A percentile compares a stretch with the other conserved stretches of the same genome.
Evolutionary conservation across 2,113 vertebrate genomes (phyloP).

Genomic region (Corythornis cristatus): DNA sequence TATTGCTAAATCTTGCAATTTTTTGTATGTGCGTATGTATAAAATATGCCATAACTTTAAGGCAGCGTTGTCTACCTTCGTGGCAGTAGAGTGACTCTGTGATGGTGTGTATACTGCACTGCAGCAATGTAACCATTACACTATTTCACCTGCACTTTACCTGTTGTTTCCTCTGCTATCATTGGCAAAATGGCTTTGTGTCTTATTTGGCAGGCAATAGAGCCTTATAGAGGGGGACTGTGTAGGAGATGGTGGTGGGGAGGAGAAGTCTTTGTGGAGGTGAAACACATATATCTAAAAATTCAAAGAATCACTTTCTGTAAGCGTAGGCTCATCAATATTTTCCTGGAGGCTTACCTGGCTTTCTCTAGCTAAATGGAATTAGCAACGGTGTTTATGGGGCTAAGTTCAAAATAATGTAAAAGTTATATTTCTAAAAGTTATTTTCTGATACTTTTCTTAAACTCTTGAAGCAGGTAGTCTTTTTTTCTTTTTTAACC

Average conservation of each 20-base stretch:
- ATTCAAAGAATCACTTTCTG: background rate
- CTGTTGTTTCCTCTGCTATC: background rate
- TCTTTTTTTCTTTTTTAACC: background rate
- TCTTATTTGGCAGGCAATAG: background rate
- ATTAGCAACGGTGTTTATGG: background rate
- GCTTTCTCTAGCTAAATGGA: background rate
- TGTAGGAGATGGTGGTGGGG: background rate
- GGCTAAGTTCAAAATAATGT: background rate
- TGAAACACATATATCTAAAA: background rate
- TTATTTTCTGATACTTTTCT: background rate
- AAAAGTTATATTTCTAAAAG: background rate
- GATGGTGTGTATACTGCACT: rapidly evolving
- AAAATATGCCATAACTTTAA: background rate
- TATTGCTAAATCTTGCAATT: background rate
- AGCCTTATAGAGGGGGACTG: background rate
- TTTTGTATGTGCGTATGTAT: background rate
- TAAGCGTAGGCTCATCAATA: background rate
- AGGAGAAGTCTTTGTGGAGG: background rate
- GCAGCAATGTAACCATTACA: background rate
- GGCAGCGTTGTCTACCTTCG: background rate
- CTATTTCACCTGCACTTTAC: background rate
- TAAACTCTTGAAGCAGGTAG: background rate
- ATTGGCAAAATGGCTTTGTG: background rate
- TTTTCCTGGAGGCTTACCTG: background rate
- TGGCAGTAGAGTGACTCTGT: background rate